Base-by-base conservation (phyloP, 2,113 vertebrate species). In the Polyodon spathula region DNA sequence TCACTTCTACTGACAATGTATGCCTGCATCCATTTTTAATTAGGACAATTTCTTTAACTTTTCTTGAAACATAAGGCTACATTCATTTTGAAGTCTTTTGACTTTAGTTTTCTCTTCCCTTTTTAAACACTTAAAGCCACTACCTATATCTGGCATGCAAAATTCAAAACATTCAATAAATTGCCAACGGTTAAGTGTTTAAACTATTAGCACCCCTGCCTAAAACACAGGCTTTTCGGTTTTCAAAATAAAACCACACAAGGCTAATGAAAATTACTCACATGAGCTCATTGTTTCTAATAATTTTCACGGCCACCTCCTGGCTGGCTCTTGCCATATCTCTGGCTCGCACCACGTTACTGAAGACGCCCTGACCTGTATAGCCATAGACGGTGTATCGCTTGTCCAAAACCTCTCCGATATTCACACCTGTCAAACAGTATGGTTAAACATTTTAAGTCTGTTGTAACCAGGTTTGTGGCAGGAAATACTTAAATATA, bases 221-320 rank as follows among this genome's bases (percentile, higher is more conserved):
- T 27, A 27, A 27, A 27, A 27, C 27, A 3, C 3, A 27, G 27
- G 27, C 27, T 3, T 27, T 2, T 27, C 27, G 1, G 27, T 44
- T 44, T 9, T 44, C 42, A 44, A 12, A 44, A 44, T 44, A 4
- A 44, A 44, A 44, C 42, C 42, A 44, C 7, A 44, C 7, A 9
- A 10, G 27, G 50, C 43, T 42, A n/a, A 46, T 41, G 9, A 5
- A 40, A 12, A 9, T 40, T 44, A 86, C 92, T 92, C 77, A 97
- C 96, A 99, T 99, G 72, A 99, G 93, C 63, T 98, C 96, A 56
- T 98, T 98, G 84, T 98, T 98, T 63, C 96, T 82, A 79, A 99
- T 99, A 82, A 99, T 99, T 85, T 99, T 99, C 60, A 99, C 92
- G 0, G 96, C 96, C 68, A 99, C 96, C 76, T 99, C 96, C 72